Base-by-base conservation (phyloP, 1,140 invertebrate genomes). In the Psilanteris sp. region DNA sequence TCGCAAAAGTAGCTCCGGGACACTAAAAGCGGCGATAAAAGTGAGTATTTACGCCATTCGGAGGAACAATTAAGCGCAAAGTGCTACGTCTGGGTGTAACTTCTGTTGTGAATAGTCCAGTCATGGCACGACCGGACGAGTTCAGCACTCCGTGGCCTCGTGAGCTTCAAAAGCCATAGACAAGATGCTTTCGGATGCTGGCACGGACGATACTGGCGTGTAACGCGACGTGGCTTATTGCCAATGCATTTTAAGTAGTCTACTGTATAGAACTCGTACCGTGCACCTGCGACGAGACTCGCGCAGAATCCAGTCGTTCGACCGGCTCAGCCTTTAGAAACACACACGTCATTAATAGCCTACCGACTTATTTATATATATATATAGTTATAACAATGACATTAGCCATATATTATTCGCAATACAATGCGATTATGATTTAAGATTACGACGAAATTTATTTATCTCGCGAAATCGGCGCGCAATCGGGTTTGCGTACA, bases 211-310 rank as follows among this genome's bases (percentile, higher is more conserved):
- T 70, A 70, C 62, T 61, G 66, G 77, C 77, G 81, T 80, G 84
- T 85, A 82, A 84, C 81, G 79, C 81, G 83, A 83, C 83, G 78
- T 81, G 76, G 81, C 79, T 86, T 86, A 86, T 86, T 86, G 85
- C 85, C 85, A 86, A 86, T 86, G 85, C 80, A 85, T 86, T 85
- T 85, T 85, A 86, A 86, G 81, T 82, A 87, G 85, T 83, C 81
- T 83, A 84, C 80, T 67, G 64, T 83, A 82, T 79, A 76, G 74
- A 78, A 75, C 61, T 74, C 41, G 76, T 62, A 80, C 77, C 79
- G 67, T 76, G 68, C 73, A 79, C 70, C 73, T 77, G 77, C 64
- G 68, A 62, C 64, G 32, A 66, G 27, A 57, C 57, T 57, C 39
- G 36, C 39, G 9, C 44, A n/a, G 36, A 41, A 13, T 71, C 66